Conservation (phyloP, 2,113 vertebrate genomes). For the Microtus montanus region DNA sequence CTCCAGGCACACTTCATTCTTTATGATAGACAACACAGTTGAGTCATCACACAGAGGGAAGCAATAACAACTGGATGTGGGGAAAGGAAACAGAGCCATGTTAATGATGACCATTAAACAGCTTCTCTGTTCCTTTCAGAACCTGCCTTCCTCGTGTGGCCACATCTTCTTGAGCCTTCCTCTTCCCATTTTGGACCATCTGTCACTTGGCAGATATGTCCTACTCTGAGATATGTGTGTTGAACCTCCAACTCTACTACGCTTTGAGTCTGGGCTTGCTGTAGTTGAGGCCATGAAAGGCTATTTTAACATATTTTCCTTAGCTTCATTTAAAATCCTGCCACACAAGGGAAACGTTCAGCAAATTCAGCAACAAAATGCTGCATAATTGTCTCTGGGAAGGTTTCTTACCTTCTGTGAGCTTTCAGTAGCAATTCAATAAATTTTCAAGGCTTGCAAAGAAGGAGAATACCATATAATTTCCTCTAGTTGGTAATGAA, state of each 20-base stretch:
- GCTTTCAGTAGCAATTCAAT: conserved; percentile 70
- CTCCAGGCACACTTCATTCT: conserved; percentile 1
- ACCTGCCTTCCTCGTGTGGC: background rate
- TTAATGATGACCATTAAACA: conserved; percentile 34
- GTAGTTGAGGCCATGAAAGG: conserved; percentile 10
- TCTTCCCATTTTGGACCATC: conserved; percentile 54
- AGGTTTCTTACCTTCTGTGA: conserved; percentile 64
- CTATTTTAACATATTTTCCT: conserved; percentile 64
- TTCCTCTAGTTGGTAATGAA: conserved; percentile 55
- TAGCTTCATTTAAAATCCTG: conserved; percentile 54
- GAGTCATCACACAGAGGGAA: conserved; percentile 44
- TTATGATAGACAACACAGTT: background rate
- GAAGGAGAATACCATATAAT: conserved; percentile 57
- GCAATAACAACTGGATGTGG: conserved; percentile 49
- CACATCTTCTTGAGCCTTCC: conserved; percentile 14
- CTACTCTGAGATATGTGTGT: conserved; percentile 51
- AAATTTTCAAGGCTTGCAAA: conserved; percentile 64
- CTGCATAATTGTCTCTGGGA: conserved; percentile 60
- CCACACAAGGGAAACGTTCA: conserved; percentile 36
- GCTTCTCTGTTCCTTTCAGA: conserved; percentile 55
- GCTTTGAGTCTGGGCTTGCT: conserved; percentile 21
- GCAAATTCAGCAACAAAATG: conserved; percentile 63
- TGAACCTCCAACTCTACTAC: conserved; percentile 31
- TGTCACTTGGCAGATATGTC: conserved; percentile 54
- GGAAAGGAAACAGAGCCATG: conserved; percentile 36